Evolutionary conservation across 2,113 vertebrate genomes (phyloP), one percentile per base, ranked within the genome.

Genomic region (Heliornis fulica): DNA sequence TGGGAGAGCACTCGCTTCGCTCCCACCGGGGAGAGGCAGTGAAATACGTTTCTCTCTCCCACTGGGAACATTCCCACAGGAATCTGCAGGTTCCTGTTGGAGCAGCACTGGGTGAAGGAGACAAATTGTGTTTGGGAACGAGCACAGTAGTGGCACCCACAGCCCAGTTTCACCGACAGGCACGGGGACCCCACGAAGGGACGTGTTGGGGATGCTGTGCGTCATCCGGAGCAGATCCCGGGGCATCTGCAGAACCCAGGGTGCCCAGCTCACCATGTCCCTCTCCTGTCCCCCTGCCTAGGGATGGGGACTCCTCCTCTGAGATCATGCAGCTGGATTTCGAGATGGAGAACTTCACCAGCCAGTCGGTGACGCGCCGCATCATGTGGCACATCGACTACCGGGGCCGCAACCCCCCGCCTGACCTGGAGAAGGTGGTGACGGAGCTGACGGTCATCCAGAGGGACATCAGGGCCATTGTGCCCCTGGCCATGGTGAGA

Each of bases 311-410:
- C 86, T 97, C 97, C 18, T 99, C 98, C 13, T 97, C 98, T 1
- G 99, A 99, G 97, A 98, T 99, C 97, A 98, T 99, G 98, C 99
- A 99, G 98, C 95, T 99, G 97, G 99, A 99, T 92, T 99, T 99
- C 0, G 99, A 99, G 97, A 99, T 99, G 99, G 99, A 99, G 97
- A 99, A 99, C 97, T 99, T 99, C 98, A 99, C 99, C 93, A 99
- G 99, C 98, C 99, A 99, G 89, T 99, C 99, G 0, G 99, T 99
- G 92, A 99, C 99, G 1, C 98, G 99, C 17, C 98, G 99, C 76
- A 99, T 99, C 98, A 99, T 99, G 98, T 99, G 99, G 99, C 99
- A 99, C 96, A 98, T 99, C 1, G 99, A 99, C 96, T 99, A 99
- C 97, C 98, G 98, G 9, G 99, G 98, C 23, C 98, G 98, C 40